Evolutionary conservation across 2,888 invertebrate species (phyloP), one percentile per base, ranked within the genome.

Genomic region (Eristalis pertinax): DNA sequence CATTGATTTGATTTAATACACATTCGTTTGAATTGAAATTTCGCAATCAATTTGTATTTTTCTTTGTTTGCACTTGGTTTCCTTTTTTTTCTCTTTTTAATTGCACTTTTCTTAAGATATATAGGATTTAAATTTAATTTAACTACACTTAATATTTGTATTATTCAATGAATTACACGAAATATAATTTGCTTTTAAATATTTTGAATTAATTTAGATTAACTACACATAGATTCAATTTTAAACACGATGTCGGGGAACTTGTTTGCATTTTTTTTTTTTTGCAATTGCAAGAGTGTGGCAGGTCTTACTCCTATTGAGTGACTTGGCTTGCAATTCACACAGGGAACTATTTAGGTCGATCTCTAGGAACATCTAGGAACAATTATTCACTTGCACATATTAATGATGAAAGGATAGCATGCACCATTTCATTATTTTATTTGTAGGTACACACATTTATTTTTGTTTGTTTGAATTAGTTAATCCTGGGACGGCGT

Each of bases 351-450:
- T 15, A 2, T n/a, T 50, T 50, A 7, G 43, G 43, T 15, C 19
- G 11, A 29, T 32, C n/a, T 62, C 26, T n/a, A n/a, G 29, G 1
- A 29, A 29, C 15, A 26, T 8, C 62, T 62, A 62, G 32, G 10
- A 32, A 32, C 63, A 63, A n/a, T 29, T 62, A 62, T 62, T 62
- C 29, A 63, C 19, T 50, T 50, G n/a, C 19, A 50, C 50, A 50
- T 4, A 43, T 43, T 43, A 11, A 13, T 38, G 1, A n/a, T n/a
- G n/a, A n/a, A n/a, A n/a, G 11, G 13, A 13, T 38, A 13, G 13
- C 13, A 38, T 38, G 13, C 11, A 38, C 3, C 38, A 2, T 4
- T 38, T 38, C 2, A 38, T 38, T 32, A 32, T 32, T 32, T 38
- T 38, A 38, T 38, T 13, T 32, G 32, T n/a, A n/a, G n/a, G n/a